Conservation (phyloP, 2,113 vertebrate genomes). For the Triplophysa dalaica region DNA sequence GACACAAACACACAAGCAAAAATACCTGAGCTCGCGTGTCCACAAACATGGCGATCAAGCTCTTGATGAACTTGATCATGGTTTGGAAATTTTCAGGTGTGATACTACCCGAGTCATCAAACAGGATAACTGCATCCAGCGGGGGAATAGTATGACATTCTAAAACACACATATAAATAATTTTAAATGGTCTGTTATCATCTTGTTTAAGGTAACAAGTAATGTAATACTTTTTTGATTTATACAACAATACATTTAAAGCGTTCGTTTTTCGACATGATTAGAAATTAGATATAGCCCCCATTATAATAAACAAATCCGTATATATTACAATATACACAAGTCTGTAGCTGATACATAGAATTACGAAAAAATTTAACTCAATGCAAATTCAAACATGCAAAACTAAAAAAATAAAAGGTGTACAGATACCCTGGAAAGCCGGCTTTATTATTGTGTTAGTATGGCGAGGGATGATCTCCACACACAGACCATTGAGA, state of each 20-base stretch:
- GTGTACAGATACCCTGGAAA: conserved; percentile 59
- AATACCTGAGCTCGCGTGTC: conserved; percentile 63
- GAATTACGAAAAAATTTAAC: too few species aligned
- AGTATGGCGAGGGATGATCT: conserved; percentile 34
- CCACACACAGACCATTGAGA: conserved; percentile 64
- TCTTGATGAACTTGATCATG: conserved; percentile 72
- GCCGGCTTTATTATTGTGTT: conserved; percentile 46
- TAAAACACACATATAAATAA: conserved; percentile 38
- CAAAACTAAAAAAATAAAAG: too few species aligned
- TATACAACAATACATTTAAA: too few species aligned
- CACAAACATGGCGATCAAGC: conserved; percentile 62
- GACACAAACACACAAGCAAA: conserved; percentile 55
- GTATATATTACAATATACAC: too few species aligned
- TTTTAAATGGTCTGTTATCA: too few species aligned
- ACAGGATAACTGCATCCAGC: conserved; percentile 71
- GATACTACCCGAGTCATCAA: conserved; percentile 75
- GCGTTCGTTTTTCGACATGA: too few species aligned
- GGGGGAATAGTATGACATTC: conserved; percentile 63
- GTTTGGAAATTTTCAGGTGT: background rate
- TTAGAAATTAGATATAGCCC: too few species aligned
- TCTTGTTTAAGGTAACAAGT: too few species aligned
- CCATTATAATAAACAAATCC: too few species aligned
- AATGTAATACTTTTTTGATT: too few species aligned
- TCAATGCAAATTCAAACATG: too few species aligned
- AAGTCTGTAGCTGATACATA: too few species aligned